Evolutionary conservation across 2,888 invertebrate genomes (phyloP), one percentile per base, ranked within the genome.

Genomic region (Silvanus unidentatus): DNA sequence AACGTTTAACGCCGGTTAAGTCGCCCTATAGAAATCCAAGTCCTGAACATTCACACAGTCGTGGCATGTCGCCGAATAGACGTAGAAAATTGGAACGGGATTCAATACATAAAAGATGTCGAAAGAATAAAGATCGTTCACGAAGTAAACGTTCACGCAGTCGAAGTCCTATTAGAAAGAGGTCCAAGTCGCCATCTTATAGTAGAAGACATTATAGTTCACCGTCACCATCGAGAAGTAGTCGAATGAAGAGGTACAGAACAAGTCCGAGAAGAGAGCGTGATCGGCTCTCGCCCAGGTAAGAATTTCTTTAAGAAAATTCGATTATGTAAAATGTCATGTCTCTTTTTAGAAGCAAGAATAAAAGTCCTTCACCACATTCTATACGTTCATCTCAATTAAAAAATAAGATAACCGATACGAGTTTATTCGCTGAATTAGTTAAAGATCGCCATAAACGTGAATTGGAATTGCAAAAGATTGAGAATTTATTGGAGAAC

Each of bases 371-470:
- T 1, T 69, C 71, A 1, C 70, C 71, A 1, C 71, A 70, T 52
- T 70, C 72, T 11, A 63, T 71, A 30, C 62, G 66, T 42, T 78
- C 76, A 52, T 79, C 83, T 44, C 80, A 81, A 64, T 77, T 83
- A 52, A 81, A 84, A 54, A 85, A 88, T 60, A 92, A 91, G 68
- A 89, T 92, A 64, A 86, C 86, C 42, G 89, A 90, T 59, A 92
- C 92, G 6, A 91, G 91, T 66, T 76, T 93, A 9, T 93, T 93
- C 66, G 92, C 92, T 0, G 90, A 92, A 71, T 76, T 93, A 48
- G 88, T 92, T 10, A 91, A 91, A 64, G 88, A 88, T 63, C 82
- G 85, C 55, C 87, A 88, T 56, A 88, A 87, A 75, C 77, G 89
- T 6, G 86, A 87, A 46, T 77, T 88, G 68, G 89, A 88, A 42